Base-by-base conservation (phyloP, 2,888 invertebrate species). In the Cheiracanthium punctorium region DNA sequence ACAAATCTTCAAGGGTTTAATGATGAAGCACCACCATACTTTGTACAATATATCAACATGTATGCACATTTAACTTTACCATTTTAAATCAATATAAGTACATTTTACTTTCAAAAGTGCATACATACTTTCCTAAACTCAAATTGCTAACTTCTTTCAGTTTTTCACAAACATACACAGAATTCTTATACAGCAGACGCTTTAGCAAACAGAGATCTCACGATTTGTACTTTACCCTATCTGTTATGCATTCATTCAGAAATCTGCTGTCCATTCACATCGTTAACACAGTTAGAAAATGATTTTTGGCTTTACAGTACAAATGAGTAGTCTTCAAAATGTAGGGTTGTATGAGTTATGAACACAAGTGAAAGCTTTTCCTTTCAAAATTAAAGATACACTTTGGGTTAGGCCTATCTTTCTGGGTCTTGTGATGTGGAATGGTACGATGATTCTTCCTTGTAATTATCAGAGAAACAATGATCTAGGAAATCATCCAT, bases 401-500 rank as follows among this genome's bases (percentile, higher is more conserved):
- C 37, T 37, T 70, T 30, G 10, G 14, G 58, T 58, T 7, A 48
- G 32, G 41, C 29, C 43, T 85, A 85, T 69, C 84, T 72, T 28
- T 85, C 84, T 33, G 73, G 41, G 28, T 85, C 79, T 17, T 72
- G 52, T 1, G 79, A 79, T 32, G 71, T 32, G 74, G 84, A 67
- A 12, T 69, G 73, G 37, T 52, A 29, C 30, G 84, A 41, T 30
- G 72, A 28, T 33, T 87, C 87, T 29, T 87, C 87, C 77, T 73
- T 80, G 43, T 52, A 71, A 33, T 33, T 75, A 10, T 82, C 82
- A 17, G 76, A 88, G 92, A 96, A 96, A 94, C 97, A 96, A 93
- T 96, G 95, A 92, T 95, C 94, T 92, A 97, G 95, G 93, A 95
- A 97, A 93, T 96, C 95, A 93, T 97, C 97, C 96, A 97, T 96